Evolutionary conservation across 2,888 invertebrate genomes (phyloP).

Genomic region (Lymantria dispar): DNA sequence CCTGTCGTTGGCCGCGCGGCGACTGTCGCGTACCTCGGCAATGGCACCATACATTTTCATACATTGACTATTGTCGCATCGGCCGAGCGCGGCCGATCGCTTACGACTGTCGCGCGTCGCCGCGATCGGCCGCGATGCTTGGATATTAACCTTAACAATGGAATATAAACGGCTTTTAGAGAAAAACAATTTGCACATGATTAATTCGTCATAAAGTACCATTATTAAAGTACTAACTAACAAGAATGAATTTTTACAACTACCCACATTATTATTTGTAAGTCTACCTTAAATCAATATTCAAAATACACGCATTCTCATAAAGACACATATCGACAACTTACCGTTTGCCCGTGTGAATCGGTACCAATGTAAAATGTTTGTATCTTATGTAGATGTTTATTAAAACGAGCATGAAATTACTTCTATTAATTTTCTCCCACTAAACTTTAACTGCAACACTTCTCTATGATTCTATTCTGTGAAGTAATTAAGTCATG

Average conservation of each 20-base stretch:
- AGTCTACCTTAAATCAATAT: slow-evolving; percentile 9
- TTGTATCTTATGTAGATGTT: slow-evolving; percentile 61
- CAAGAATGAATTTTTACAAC: background rate
- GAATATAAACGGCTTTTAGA: too few relatives aligned
- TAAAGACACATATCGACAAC: slow-evolving; percentile 39
- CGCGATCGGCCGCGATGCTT: too few relatives aligned
- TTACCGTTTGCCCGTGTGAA: slow-evolving; percentile 75
- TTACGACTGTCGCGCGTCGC: too few relatives aligned
- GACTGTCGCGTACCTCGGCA: too few relatives aligned
- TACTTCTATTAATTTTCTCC: slow-evolving; percentile 48
- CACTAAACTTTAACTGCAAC: background rate
- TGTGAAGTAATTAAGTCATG: slow-evolving; percentile 7
- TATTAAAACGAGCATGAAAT: slow-evolving; percentile 70
- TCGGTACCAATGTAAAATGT: slow-evolving; percentile 62
- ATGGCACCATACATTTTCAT: too few relatives aligned
- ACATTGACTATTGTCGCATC: too few relatives aligned
- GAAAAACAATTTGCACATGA: background rate
- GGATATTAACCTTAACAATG: too few relatives aligned
- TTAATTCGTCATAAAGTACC: background rate
- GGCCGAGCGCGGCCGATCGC: too few relatives aligned
- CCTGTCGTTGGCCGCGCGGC: too few relatives aligned
- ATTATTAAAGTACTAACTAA: background rate
- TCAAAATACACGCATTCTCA: slow-evolving; percentile 63
- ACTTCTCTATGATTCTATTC: background rate
- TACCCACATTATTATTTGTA: background rate